A percentile compares a stretch with the other conserved stretches of the same genome.
These are phyloP conservation scores for Phortica okadai DNA, from an alignment of 2,888 invertebrate genomes.

Conservation along the genomic window DNA sequence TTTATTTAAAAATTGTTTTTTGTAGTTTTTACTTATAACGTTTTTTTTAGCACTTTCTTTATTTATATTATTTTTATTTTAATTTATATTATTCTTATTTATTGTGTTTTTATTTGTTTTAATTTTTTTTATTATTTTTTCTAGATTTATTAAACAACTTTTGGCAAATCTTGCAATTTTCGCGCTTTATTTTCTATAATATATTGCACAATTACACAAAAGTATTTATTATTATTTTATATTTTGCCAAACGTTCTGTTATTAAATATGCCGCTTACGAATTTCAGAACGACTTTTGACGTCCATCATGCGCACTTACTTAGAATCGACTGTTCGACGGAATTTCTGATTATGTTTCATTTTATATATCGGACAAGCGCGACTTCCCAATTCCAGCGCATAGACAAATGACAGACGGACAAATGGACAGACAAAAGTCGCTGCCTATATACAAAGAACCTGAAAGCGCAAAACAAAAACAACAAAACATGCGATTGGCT, in stretches of 20 bases:
- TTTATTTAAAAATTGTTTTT: background rate
- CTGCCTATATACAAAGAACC: background rate
- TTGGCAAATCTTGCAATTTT: slow-evolving; percentile 62
- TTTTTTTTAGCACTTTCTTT: slow-evolving; percentile 19
- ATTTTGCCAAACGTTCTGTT: background rate
- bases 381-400: slow-evolving; percentile 39
- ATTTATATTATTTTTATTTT: background rate
- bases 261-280: slow-evolving; percentile 36
- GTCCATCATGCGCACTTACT: slow-evolving; percentile 55
- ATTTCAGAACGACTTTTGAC: slow-evolving; percentile 16
- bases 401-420: background rate
- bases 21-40: background rate
- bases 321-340: slow-evolving; percentile 69
- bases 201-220: slow-evolving; percentile 61
- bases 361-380: slow-evolving; percentile 65
- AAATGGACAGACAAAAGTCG: background rate
- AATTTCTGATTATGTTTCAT: slow-evolving; percentile 71
- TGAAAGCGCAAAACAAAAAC: background rate
- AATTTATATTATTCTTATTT: slow-evolving; percentile 2
- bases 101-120: background rate
- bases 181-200: background rate
- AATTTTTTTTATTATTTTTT: background rate
- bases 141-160: background rate
- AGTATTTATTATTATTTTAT: background rate
- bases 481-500: slow-evolving; percentile 34